Conservation (phyloP, 1,140 invertebrate genomes). For the Pygmarrhopalites habei region DNA sequence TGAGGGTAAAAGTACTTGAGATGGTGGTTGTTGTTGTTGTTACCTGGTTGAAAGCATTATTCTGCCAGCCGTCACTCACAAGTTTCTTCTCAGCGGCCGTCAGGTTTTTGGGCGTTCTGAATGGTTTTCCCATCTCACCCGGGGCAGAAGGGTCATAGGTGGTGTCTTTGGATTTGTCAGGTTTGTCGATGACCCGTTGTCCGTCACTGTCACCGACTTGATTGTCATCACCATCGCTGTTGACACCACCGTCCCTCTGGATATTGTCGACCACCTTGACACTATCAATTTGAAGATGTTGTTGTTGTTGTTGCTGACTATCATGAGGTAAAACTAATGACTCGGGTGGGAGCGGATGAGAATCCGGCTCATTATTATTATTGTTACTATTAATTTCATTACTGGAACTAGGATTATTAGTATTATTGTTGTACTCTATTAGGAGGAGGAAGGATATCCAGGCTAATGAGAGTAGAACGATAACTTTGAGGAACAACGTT, state of each 20-base stretch:
- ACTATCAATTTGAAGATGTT: too few species aligned
- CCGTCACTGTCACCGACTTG: too few species aligned
- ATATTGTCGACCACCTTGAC: background rate
- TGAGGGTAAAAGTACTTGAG: too few species aligned
- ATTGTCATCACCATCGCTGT: background rate
- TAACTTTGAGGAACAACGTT: slow-evolving; percentile 4
- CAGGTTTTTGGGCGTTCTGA: slow-evolving; percentile 59
- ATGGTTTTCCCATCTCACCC: slow-evolving; percentile 77
- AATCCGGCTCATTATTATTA: background rate
- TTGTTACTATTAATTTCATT: background rate
- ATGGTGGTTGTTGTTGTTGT: too few species aligned
- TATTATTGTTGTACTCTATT: background rate
- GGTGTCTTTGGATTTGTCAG: background rate
- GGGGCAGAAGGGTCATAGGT: slow-evolving; percentile 41
- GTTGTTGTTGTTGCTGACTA: too few species aligned
- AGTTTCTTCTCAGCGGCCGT: slow-evolving; percentile 72
- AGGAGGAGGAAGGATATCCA: slow-evolving; percentile 10
- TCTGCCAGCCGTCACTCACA: slow-evolving; percentile 92
- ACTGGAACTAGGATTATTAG: background rate
- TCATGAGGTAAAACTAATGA: background rate
- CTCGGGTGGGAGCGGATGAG: background rate
- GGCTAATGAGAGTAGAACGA: slow-evolving; percentile 4
- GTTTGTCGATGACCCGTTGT: slow-evolving; percentile 1
- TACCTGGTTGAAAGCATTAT: slow-evolving; percentile 98
- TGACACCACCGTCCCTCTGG: background rate